A percentile compares a stretch with the other conserved stretches of the same genome.
Conservation (phyloP, 2,888 invertebrate genomes). For the Leptinotarsa peninsularis region DNA sequence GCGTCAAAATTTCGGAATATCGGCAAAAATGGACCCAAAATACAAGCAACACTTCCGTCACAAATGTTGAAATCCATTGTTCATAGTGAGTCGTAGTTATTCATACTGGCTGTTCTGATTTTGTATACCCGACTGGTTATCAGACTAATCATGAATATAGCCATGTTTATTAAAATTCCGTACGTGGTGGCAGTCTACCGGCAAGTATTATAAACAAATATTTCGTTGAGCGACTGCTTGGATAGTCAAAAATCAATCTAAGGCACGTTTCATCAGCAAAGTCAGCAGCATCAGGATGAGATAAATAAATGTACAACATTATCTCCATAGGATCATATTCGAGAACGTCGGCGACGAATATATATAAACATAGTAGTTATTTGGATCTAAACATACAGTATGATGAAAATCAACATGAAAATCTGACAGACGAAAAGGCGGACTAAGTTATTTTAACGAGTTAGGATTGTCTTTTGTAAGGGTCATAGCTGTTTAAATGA, state of each 20-base stretch:
- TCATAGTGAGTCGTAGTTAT: background rate
- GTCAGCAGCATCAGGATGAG: background rate
- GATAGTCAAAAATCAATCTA: background rate
- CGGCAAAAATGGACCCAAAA: background rate
- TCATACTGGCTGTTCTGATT: conserved; percentile 3
- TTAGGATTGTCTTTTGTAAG: too few species aligned
- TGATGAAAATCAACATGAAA: too few species aligned
- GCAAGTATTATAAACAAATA: background rate
- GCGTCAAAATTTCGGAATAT: background rate
- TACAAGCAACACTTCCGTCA: background rate
- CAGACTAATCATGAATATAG: background rate
- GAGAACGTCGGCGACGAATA: too few species aligned
- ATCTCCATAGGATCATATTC: too few species aligned
- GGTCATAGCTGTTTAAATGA: too few species aligned
- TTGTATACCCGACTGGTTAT: background rate
- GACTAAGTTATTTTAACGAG: too few species aligned
- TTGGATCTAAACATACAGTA: too few species aligned
- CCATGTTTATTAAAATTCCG: background rate
- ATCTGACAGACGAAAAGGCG: too few species aligned
- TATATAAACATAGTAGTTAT: too few species aligned
- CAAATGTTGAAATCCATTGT: conserved; percentile 6
- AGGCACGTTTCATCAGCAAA: background rate
- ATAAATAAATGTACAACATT: too few species aligned
- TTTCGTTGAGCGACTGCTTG: background rate
- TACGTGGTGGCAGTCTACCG: background rate